Percentiles rank a stretch among this genome's conserved stretches.
Conservation (phyloP, 2,797 vertebrate species). For the Pantherophis alleghaniensis region DNA sequence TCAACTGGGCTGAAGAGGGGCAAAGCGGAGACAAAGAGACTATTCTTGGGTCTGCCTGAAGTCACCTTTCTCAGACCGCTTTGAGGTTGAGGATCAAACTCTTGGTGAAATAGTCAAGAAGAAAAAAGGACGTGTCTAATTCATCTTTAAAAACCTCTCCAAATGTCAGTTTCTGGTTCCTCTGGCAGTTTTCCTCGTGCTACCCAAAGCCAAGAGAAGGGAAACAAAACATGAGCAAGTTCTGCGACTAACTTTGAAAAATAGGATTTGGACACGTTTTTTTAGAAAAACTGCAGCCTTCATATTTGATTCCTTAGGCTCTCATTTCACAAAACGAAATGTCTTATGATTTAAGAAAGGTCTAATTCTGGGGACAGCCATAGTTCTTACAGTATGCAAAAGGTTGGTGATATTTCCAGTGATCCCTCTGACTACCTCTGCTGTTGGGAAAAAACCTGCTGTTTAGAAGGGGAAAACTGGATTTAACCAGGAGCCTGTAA, state of each 20-base stretch:
- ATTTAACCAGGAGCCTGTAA: not conserved
- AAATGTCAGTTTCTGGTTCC: constrained; percentile 10
- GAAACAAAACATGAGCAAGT: not conserved
- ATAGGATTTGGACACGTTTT: constrained; percentile 23
- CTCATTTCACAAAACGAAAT: constrained; percentile 13
- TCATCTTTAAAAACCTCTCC: constrained; percentile 8
- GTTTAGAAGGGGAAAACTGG: not conserved
- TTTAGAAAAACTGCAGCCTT: constrained; percentile 22
- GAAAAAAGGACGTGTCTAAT: constrained; percentile 12
- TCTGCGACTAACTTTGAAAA: not conserved
- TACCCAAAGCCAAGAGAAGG: constrained; percentile 20
- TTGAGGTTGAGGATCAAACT: not conserved
- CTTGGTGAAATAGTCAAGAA: constrained; percentile 7
- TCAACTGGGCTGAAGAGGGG: not conserved
- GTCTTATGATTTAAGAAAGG: constrained; percentile 12
- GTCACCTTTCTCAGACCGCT: not conserved
- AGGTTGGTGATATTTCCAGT: not conserved
- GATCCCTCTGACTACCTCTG: not conserved
- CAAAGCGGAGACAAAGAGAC: too few relatives aligned
- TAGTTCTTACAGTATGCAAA: not conserved
- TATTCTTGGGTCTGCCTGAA: not conserved
- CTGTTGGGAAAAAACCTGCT: not conserved
- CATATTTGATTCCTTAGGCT: not conserved
- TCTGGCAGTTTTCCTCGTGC: not conserved
- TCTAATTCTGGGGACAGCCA: constrained; percentile 15